Evolutionary conservation across 2,888 invertebrate genomes (phyloP), one percentile per base, ranked within the genome.

Genomic region (Pyrrhosoma nymphula): DNA sequence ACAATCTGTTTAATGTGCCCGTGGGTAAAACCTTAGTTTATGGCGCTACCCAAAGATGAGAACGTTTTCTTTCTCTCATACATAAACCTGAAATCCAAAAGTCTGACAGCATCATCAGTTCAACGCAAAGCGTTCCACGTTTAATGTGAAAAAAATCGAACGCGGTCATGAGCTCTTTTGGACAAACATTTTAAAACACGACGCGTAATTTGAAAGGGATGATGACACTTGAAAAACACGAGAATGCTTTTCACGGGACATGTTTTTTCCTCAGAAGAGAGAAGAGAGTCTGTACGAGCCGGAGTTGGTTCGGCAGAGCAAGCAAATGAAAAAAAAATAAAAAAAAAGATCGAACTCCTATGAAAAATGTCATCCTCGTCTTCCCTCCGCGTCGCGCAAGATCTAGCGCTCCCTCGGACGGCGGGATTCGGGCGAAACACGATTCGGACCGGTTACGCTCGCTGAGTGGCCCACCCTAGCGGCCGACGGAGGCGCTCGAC

Each of bases 401-500:
- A 35, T 23, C 35, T 18, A 69, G 93, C 69, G 93, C 93, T 69
- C 63, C 93, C 93, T 93, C 93, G n/a, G 89, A 6, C 89, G 89
- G 89, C n/a, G 89, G 89, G 56, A n/a, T 14, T 47, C 89, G n/a
- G 89, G 4, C 55, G 89, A 89, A 89, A 55, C 89, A 35, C 47
- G 20, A 89, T 12, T 69, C 39, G 0, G 39, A 14, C 60, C 60
- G 18, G 60, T 56, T 3, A 89, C 89, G 89, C 89, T 35, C 55
- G 16, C 69, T 93, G 63, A 69, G 93, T 69, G 91, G 91, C 63
- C 39, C 63, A 23, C 10, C 39, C 18, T 20, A 91, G 56, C 30
- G 56, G 26, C 93, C 93, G 69, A 69, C 63, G n/a, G 69, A 75
- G 69, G 93, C 93, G 93, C 93, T 93, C 93, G 93, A 93, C 93